Base-by-base conservation (phyloP, 92 coral and sea anemone species). In the Actinostola sp. region DNA sequence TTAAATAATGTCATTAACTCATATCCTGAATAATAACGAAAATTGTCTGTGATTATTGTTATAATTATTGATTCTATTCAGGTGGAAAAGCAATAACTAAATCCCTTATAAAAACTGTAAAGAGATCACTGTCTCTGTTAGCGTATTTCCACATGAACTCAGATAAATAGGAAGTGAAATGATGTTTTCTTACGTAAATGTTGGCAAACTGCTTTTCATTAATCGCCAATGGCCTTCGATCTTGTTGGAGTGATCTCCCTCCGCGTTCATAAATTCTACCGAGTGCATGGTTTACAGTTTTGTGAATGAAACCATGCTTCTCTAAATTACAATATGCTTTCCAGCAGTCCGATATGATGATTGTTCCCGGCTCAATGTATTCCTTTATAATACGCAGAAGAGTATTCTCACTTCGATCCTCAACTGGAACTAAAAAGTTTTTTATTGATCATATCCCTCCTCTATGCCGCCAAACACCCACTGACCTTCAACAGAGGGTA, bases 401-500 rank as follows among this genome's bases (percentile, higher is more conserved):
- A 24, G 89, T 84, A 35, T 44, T 55, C 60, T 84, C 84, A 53
- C 57, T 70, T 35, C 89, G 66, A n/a, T 85, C 35, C 31, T 73
- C 86, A 42, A 85, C 89, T 14, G 82, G 86, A 17, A 73, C 85
- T 67, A 85, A 64, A 67, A 85, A 85, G 67, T 82, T 54, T 45
- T 67, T 78, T 52, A 77, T 46, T 33, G 65, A n/a, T n/a, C n/a
- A n/a, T n/a, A 53, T 11, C 45, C 86, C 17, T 68, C 70, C 50
- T 80, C 90, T n/a, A 80, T 85, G 10, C 86, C 85, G 25, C 85
- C 85, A 61, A 85, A 85, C 3, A 85, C 85, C 86, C 89, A 85
- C 74, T 78, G 86, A 0, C 89, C 86, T 45, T 72, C 85, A 24
- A 79, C 78, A n/a, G n/a, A n/a, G n/a, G n/a, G n/a, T n/a, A n/a